phyloP scores from a whole-genome alignment of 2,888 invertebrate species.

The Sipha maydis region DNA sequence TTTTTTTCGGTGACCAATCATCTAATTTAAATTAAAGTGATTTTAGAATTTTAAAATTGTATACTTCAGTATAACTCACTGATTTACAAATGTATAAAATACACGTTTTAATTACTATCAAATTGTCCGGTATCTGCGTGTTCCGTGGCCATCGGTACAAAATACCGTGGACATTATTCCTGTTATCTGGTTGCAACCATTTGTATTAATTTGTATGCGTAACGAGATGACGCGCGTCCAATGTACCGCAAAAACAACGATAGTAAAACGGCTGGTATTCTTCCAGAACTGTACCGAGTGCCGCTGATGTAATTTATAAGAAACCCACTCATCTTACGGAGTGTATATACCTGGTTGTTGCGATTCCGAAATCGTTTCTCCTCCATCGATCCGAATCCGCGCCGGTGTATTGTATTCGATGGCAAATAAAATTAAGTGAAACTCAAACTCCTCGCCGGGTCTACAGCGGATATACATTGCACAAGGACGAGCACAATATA shows the following conservation, averaged over 20 bases:
- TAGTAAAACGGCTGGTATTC: neutral
- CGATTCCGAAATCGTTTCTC: neutral
- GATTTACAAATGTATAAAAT: too few species aligned
- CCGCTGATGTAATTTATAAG: neutral
- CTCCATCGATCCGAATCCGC: neutral
- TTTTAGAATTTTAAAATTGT: too few species aligned
- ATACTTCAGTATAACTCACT: too few species aligned
- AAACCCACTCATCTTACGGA: neutral
- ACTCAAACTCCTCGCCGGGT: neutral
- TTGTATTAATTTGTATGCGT: too few species aligned
- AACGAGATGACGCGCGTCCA: neutral
- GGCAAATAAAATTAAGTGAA: constrained; percentile 18
- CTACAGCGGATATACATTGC: neutral
- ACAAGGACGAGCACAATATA: neutral
- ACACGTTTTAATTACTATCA: too few species aligned
- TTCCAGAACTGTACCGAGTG: neutral
- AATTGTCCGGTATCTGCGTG: too few species aligned
- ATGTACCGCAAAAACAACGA: neutral
- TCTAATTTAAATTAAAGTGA: too few species aligned
- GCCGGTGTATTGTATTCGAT: neutral
- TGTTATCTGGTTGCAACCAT: too few species aligned
- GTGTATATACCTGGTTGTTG: neutral
- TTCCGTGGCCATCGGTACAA: too few species aligned
- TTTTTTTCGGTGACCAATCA: too few species aligned
- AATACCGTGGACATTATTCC: too few species aligned